Evolutionary conservation across 2,888 invertebrate species (phyloP).

Genomic region (Poecilus cupreus): DNA sequence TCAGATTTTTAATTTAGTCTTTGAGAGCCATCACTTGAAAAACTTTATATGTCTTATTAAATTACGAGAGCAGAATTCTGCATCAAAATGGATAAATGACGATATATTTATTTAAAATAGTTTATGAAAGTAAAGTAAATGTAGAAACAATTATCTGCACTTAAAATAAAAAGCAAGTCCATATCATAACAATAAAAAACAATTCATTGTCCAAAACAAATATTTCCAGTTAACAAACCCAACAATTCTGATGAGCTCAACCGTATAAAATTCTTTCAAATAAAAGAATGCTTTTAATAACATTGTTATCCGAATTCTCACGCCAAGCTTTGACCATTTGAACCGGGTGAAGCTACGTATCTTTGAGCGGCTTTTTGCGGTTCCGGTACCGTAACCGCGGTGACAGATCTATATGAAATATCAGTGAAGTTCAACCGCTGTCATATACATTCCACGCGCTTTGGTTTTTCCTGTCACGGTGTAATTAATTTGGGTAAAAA

Average conservation of each 20-base stretch:
- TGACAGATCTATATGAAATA: conserved; percentile 33
- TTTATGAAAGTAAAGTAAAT: too few relatives aligned
- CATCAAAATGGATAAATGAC: too few relatives aligned
- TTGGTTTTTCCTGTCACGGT: not conserved
- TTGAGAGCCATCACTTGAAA: too few relatives aligned
- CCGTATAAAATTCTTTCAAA: not conserved
- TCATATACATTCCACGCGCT: not conserved
- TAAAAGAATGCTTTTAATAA: not conserved
- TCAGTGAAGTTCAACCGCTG: conserved; percentile 26
- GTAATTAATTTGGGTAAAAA: conserved; percentile 22
- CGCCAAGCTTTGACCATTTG: not conserved
- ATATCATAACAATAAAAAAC: too few relatives aligned
- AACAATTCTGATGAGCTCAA: not conserved
- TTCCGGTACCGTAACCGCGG: not conserved
- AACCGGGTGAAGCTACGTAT: not conserved
- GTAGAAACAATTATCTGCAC: too few relatives aligned
- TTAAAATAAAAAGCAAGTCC: too few relatives aligned
- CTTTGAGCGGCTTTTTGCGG: not conserved
- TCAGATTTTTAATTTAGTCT: too few relatives aligned
- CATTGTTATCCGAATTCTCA: not conserved
- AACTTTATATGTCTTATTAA: too few relatives aligned
- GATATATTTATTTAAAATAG: too few relatives aligned
- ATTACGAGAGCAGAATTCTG: too few relatives aligned
- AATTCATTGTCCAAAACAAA: not conserved
- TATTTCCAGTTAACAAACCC: not conserved